phyloP scores from a whole-genome alignment of 2,113 vertebrate species.

The Chrysochloris asiatica region DNA sequence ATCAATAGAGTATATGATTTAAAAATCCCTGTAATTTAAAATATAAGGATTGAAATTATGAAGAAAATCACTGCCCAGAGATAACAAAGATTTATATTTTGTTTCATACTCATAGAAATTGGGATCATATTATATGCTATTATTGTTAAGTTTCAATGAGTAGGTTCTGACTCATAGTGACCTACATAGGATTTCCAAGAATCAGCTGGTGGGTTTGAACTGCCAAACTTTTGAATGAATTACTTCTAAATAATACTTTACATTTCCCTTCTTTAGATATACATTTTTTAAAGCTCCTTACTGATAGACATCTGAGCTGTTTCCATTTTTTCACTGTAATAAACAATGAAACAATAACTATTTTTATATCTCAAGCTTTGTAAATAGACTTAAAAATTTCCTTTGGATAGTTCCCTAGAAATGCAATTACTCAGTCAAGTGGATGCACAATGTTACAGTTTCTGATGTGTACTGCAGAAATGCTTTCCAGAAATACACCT shows the following conservation, averaged over 20 bases:
- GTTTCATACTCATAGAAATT: conserved; percentile 7
- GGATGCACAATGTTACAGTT: not conserved
- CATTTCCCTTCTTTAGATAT: not conserved
- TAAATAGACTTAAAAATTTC: not conserved
- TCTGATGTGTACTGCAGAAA: not conserved
- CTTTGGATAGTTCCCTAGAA: conserved; percentile 10
- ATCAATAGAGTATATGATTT: not conserved
- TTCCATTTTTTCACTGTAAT: conserved; percentile 17
- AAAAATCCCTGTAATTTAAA: conserved; percentile 30
- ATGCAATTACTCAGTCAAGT: not conserved
- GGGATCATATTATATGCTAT: not conserved
- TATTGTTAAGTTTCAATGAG: no score
- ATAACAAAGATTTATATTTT: not conserved
- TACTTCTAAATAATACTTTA: conserved; percentile 4
- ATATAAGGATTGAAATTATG: not conserved
- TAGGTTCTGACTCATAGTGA: no score
- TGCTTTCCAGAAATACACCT: not conserved
- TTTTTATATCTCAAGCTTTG: not conserved
- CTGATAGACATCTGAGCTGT: not conserved
- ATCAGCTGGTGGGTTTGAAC: not conserved
- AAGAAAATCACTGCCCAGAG: not conserved
- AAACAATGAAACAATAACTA: conserved; percentile 3
- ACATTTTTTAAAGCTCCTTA: not conserved
- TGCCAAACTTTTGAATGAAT: no score
- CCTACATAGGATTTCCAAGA: no score